Evolutionary conservation across 1,140 invertebrate species (phyloP).

Genomic region (Formica selysi): DNA sequence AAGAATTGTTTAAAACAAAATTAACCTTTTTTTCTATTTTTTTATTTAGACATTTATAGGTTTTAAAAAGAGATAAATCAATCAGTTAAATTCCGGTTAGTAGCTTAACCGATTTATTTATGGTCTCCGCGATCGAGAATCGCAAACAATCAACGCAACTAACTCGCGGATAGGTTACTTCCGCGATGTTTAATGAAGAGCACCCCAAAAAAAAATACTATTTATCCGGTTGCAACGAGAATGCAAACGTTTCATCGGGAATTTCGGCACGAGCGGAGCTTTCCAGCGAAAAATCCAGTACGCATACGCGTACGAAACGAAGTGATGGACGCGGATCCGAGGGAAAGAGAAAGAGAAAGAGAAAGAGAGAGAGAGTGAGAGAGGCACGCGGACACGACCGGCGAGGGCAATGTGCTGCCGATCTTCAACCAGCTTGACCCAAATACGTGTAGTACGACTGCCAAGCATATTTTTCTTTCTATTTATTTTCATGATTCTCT

Average conservation of each 20-base stretch:
- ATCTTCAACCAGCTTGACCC: slow-evolving; percentile 65
- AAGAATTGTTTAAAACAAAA: background rate
- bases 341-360: background rate
- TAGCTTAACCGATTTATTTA: slow-evolving; percentile 43
- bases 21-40: background rate
- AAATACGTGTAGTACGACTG: slow-evolving; percentile 53
- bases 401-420: slow-evolving; percentile 32
- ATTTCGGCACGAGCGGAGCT: slow-evolving; percentile 47
- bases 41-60: background rate
- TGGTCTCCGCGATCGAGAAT: slow-evolving; percentile 17
- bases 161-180: slow-evolving; percentile 41
- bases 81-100: slow-evolving; percentile 28
- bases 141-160: slow-evolving; percentile 39
- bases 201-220: slow-evolving; percentile 41
- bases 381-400: background rate
- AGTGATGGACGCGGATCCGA: background rate
- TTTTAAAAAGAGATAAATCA: slow-evolving; percentile 21
- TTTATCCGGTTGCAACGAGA: slow-evolving; percentile 51
- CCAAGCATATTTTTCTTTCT: slow-evolving; percentile 67
- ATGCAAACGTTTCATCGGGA: slow-evolving; percentile 62
- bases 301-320: slow-evolving; percentile 31
- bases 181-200: slow-evolving; percentile 59
- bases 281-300: slow-evolving; percentile 64
- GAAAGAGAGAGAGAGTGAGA: background rate
- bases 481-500: slow-evolving; percentile 63